A percentile compares a stretch with the other conserved stretches of the same genome.
Conservation (phyloP, 2,113 vertebrate species). For the Amblyornis subalaris region DNA sequence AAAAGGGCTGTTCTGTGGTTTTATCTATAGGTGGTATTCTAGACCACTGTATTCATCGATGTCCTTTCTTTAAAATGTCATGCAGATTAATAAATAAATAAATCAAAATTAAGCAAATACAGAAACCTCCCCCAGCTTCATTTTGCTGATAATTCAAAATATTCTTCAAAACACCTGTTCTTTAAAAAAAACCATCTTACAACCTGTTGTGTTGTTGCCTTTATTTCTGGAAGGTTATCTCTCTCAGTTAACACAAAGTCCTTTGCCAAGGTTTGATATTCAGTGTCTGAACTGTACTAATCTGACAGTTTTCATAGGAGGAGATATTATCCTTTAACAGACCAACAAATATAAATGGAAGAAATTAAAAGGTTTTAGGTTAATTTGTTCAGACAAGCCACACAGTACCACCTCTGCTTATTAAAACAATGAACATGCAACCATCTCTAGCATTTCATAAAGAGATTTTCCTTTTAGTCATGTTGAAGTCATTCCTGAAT, state of each 20-base stretch:
- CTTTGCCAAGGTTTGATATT: not conserved
- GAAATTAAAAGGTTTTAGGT: not conserved
- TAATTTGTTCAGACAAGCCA: not conserved
- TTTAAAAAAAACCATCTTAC: not conserved
- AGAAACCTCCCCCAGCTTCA: accelerated
- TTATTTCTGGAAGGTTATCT: not conserved
- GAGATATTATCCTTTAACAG: not conserved
- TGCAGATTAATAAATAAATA: not conserved
- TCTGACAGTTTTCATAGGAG: not conserved
- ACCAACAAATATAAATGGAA: not conserved
- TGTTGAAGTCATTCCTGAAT: not conserved
- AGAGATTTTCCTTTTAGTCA: not conserved
- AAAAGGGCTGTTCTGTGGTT: constrained; percentile 8
- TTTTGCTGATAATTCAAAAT: not conserved
- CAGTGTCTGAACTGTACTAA: not conserved
- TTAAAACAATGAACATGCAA: not conserved
- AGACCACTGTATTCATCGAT: not conserved
- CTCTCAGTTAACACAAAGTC: not conserved
- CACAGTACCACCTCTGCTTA: not conserved
- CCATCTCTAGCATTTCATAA: not conserved
- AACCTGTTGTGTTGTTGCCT: not conserved
- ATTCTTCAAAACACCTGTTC: not conserved
- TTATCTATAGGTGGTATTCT: constrained; percentile 48
- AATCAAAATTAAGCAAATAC: not conserved
- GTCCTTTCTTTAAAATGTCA: not conserved